Base-by-base conservation (phyloP, 1,140 invertebrate genomes). In the Steinernema feltiae region DNA sequence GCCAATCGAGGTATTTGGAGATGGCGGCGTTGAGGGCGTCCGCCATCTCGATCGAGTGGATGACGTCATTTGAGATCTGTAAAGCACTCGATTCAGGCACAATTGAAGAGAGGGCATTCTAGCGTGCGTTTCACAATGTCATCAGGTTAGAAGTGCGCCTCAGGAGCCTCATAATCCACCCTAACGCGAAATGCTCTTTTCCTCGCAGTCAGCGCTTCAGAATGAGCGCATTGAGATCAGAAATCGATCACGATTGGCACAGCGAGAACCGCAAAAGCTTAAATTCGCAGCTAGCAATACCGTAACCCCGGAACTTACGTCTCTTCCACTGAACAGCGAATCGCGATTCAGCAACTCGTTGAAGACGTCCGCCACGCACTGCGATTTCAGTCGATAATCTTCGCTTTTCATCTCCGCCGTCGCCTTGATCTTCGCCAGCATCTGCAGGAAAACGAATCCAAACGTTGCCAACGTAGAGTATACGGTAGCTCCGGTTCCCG, bases 1-100 rank as follows among this genome's bases (percentile, higher is more conserved):
- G 73, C 73, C 73, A 74, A 21, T 72, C 69, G 30, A 70, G 73
- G 32, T 74, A 74, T 30, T 69, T 69, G 32, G 30, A 72, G 73
- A 74, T 15, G 35, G 48, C 48, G 1, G 73, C 21, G 48, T 71
- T 71, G 12, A 74, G 48, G 1, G 27, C 73, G 27, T 72, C 73
- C 15, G 73, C 73, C 73, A 71, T 74, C 12, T 71, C 48, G 2
- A 74, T 32, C 21, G 73, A 70, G 12, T 71, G 30, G 48, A 21
- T 72, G 21, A 74, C 30, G 53, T 74, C 73, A n/a, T 24, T 71
- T 24, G 48, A 29, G 69, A 74, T 30, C 29, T 48, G 24, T 12
- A 21, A 27, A 31, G 3, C 21, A 41, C 2, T 7, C 29, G 48
- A 30, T 1, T 71, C 27, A 30, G 30, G 17, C 15, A 48, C 32